Base-by-base conservation (phyloP, 2,888 invertebrate species). In the Petrophora chlorosata region DNA sequence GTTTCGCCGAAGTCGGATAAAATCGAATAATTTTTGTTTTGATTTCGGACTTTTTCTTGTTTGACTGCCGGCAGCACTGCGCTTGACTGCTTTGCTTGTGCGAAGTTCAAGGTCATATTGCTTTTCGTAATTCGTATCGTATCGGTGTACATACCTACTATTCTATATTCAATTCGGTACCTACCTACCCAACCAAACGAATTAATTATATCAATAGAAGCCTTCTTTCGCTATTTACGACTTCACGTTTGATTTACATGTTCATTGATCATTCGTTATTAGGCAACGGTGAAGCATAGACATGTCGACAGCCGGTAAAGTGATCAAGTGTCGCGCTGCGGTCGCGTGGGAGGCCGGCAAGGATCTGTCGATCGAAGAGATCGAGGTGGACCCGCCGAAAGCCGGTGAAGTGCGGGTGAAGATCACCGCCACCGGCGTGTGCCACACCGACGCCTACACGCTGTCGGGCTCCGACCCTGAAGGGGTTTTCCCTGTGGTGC, bases 301-400 rank as follows among this genome's bases (percentile, higher is more conserved):
- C 61, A 89, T 88, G 87, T 81, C 87, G 43, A 90, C 89, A 49
- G 79, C 74, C 58, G 86, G 85, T 23, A 79, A 95, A 95, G 92
- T 94, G 33, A 99, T 99, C 62, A 94, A 93, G 69, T 99, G 99
- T 82, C 93, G 93, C 73, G 99, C 99, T 13, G 99, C 99, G 1
- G 97, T 99, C 10, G 99, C 99, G 3, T 99, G 99, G 99, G 96
- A 94, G 67, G 94, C 97, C 39, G 98, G 98, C 62, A 93, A 97
- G 72, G 96, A 98, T 4, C 90, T 99, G 15, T 92, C 93, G 1
- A 92, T 99, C 38, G 99, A 99, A 88, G 95, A 95, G 41, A 92
- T 99, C 47, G 95, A 98, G 86, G 99, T 99, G 0, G 97, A 95
- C 10, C 97, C 99, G 5, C 99, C 99, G 0, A 95, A 95, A 79